phyloP scores from a whole-genome alignment of 2,113 vertebrate genomes.

The Mustelus asterias region DNA sequence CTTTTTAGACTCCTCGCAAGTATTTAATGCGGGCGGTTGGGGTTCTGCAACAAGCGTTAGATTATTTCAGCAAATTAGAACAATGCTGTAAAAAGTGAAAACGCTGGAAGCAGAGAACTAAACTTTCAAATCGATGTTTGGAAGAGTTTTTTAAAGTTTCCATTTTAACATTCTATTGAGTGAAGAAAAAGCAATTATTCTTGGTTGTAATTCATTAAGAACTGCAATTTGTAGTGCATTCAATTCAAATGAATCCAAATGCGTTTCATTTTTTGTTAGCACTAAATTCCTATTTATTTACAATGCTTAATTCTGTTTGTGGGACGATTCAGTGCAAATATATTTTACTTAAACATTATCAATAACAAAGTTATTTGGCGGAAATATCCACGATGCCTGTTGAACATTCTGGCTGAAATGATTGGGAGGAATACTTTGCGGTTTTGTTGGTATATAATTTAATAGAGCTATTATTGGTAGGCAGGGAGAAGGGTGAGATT shows the following conservation, averaged over 20 bases:
- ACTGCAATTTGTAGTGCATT: background rate
- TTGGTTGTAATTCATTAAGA: background rate
- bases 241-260: background rate
- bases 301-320: too few species aligned
- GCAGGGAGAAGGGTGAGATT: background rate
- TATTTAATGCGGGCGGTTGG: background rate
- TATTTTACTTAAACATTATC: too few species aligned
- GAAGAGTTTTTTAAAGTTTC: background rate
- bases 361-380: background rate
- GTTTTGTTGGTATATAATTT: background rate
- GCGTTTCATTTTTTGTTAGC: background rate
- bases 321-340: too few species aligned
- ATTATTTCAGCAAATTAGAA: background rate
- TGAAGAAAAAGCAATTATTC: background rate
- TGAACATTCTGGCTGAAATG: background rate
- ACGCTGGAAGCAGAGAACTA: too few species aligned
- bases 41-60: background rate
- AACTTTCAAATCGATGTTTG: background rate
- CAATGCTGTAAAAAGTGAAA: background rate
- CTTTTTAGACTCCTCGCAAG: background rate
- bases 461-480: background rate
- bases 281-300: background rate
- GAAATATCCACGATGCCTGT: background rate
- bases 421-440: background rate
- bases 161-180: background rate